Conservation (phyloP, 2,113 vertebrate species). For the Promerops cafer region DNA sequence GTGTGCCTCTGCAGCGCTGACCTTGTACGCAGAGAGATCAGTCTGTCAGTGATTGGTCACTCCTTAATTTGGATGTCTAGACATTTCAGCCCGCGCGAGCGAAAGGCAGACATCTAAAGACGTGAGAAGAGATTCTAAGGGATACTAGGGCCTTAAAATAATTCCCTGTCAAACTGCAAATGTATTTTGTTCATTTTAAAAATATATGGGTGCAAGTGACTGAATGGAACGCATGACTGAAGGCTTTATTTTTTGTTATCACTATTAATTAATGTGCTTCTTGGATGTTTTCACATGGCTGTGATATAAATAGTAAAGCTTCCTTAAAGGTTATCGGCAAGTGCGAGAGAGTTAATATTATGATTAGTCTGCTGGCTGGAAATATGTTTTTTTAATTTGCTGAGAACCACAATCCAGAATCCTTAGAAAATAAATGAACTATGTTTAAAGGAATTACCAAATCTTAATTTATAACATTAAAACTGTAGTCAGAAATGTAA, state of each 20-base stretch:
- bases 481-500: background rate
- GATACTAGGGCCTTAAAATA: slow-evolving; percentile 55
- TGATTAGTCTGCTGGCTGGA: background rate
- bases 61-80: slow-evolving; percentile 75
- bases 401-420: background rate
- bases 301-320: slow-evolving; percentile 17
- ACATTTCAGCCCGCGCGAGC: slow-evolving; percentile 48
- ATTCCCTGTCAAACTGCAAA: background rate
- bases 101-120: slow-evolving; percentile 66
- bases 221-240: slow-evolving; percentile 31
- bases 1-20: slow-evolving; percentile 25
- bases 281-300: background rate
- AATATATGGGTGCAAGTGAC: slow-evolving; percentile 31
- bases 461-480: background rate
- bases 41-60: slow-evolving; percentile 53
- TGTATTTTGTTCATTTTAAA: slow-evolving; percentile 47
- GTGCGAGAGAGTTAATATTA: background rate
- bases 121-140: slow-evolving; percentile 65
- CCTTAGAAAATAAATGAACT: background rate
- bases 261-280: slow-evolving; percentile 31
- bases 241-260: slow-evolving; percentile 29
- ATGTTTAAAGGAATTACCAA: background rate
- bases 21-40: slow-evolving; percentile 47
- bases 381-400: background rate
- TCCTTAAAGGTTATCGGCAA: background rate